Base-by-base conservation (phyloP, 1,140 invertebrate species). In the Dendroctonus ponderosae region DNA sequence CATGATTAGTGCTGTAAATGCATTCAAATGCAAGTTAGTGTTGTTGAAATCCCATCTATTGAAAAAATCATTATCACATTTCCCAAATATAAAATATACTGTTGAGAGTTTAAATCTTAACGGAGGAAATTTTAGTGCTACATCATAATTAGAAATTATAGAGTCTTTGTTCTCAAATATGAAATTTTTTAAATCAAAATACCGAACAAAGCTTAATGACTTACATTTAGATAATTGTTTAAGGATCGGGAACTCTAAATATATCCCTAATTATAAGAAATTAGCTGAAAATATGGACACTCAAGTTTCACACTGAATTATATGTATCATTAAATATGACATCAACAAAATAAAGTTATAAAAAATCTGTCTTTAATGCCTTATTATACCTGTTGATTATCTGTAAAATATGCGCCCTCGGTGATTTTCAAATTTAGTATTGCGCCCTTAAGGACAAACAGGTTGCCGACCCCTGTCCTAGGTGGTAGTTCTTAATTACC, bases 71-170 rank as follows among this genome's bases (percentile, higher is more conserved):
- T 57, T 68, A 53, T 53, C 53, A 68, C 61, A 68, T 64, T 68
- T 68, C 42, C 66, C 66, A 68, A 68, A 68, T 68, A 57, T 68
- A 64, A 68, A 68, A 68, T 38, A 64, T 46, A 64, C 39, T 44
- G 46, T 63, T 58, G 38, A 58, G 53, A 14, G 8, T 6, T 8
- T 11, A 51, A 14, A 51, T 6, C 49, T 51, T 8, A 14, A 51
- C 8, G 6, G 8, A 14, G 49, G 15, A 51, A 51, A 11, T 51
- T 51, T 51, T 6, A 8, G 15, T 51, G 8, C 15, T 51, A 51
- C 12, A 14, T 11, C 49, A 51, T 51, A 11, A 14, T 51, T 14
- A 6, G 8, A 51, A 51, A 51, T 11, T 51, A 6, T 6, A 51
- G 12, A 44, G n/a, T 44, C 43, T 7, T 7, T 44, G 43, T 44